A percentile compares a stretch with the other conserved stretches of the same genome.
These are phyloP conservation scores for Scaeva pyrastri DNA, from an alignment of 2,888 invertebrate species.

Conservation along the genomic window DNA sequence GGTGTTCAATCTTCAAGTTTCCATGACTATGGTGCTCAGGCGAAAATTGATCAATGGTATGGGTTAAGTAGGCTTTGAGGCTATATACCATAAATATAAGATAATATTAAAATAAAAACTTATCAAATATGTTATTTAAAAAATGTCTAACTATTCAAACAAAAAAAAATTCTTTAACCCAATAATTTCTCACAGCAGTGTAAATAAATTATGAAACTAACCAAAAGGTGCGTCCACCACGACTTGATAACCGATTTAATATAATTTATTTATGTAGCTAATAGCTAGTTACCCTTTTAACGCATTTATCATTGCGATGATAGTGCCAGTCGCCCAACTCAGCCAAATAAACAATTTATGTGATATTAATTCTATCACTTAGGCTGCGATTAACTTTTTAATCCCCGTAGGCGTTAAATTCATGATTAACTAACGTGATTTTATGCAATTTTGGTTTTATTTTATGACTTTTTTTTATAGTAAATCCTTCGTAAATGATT, in stretches of 20 bases:
- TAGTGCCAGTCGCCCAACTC: background rate
- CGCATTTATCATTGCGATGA: constrained; percentile 65
- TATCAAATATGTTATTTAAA: too few species aligned
- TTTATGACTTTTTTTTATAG: constrained; percentile 18
- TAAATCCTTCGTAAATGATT: constrained; percentile 7
- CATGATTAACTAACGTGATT: constrained; percentile 22
- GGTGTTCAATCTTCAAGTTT: too few species aligned
- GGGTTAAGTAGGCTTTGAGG: too few species aligned
- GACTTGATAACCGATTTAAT: background rate
- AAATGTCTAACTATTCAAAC: too few species aligned
- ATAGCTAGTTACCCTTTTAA: constrained; percentile 45
- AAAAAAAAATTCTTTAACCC: background rate
- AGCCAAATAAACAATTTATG: constrained; percentile 55
- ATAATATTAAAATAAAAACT: too few species aligned
- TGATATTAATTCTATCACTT: constrained; percentile 65
- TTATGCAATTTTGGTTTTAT: background rate
- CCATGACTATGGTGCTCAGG: too few species aligned
- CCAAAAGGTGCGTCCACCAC: constrained; percentile 39
- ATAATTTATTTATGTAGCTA: background rate
- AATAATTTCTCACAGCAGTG: background rate
- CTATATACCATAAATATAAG: too few species aligned
- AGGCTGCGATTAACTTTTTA: constrained; percentile 52
- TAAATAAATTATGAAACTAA: background rate
- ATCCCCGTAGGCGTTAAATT: constrained; percentile 62
- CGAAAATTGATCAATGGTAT: too few species aligned